These are phyloP conservation scores for Drosophila borealis DNA, from an alignment of 2,888 invertebrate species.

Conservation along the genomic window DNA sequence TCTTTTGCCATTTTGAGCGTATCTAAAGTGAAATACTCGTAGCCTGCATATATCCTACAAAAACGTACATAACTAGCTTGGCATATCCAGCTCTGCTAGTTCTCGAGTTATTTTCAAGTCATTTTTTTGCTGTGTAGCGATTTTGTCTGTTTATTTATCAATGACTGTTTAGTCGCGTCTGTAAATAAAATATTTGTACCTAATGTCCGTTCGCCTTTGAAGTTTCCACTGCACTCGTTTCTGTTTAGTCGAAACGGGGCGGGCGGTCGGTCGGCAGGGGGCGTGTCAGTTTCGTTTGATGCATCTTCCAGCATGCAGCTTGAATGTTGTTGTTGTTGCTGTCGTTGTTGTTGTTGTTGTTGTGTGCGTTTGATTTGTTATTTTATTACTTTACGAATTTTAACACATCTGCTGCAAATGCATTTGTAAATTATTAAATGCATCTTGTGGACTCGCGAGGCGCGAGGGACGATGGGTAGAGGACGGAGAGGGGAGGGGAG, in stretches of 20 bases:
- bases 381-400: constrained; percentile 84
- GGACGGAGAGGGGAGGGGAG: not conserved
- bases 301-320: constrained; percentile 31
- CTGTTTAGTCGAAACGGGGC: not conserved
- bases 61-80: no score
- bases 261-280: not conserved
- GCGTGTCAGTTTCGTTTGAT: constrained; percentile 46
- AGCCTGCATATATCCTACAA: no score
- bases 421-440: constrained; percentile 79
- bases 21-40: no score
- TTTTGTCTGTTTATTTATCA: constrained; percentile 59
- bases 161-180: constrained; percentile 70
- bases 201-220: constrained; percentile 50
- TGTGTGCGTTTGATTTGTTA: constrained; percentile 75
- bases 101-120: not conserved
- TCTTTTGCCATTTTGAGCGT: no score
- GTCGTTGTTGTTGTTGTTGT: constrained; percentile 14
- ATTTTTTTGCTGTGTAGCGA: constrained; percentile 1
- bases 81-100: not conserved
- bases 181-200: constrained; percentile 66
- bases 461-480: not conserved
- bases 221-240: constrained; percentile 40
- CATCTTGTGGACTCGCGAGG: constrained; percentile 47
- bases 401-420: constrained; percentile 84
- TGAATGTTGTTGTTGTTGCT: constrained; percentile 14